A percentile compares a stretch with the other conserved stretches of the same genome.
Evolutionary conservation across 2,797 vertebrate species (phyloP).

Genomic region (Chaetodon trifasciatus): DNA sequence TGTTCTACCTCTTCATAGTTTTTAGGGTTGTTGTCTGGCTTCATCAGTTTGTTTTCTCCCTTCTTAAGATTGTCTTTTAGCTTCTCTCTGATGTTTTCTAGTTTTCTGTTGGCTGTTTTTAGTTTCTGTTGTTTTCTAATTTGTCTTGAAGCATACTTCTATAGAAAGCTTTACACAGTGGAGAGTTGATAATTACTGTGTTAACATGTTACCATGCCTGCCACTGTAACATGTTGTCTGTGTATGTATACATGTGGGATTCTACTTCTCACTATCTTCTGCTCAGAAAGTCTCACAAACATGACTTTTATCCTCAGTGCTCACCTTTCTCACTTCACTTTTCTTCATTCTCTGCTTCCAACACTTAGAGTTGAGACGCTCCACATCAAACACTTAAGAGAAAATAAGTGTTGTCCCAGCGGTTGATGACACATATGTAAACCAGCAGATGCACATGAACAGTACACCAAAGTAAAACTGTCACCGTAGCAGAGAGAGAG

Average conservation of each 20-base stretch:
- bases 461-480: neutral
- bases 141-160: neutral
- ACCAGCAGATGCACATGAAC: slow-evolving; percentile 22
- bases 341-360: neutral
- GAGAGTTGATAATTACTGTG: neutral
- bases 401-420: neutral
- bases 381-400: neutral
- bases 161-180: neutral
- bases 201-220: neutral
- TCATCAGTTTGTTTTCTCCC: neutral
- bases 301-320: neutral
- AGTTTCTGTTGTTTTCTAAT: neutral
- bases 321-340: neutral
- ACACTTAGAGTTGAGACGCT: neutral
- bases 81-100: neutral
- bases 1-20: neutral
- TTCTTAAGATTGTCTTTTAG: neutral
- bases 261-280: neutral
- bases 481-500: slow-evolving; percentile 5
- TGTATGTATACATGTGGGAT: neutral
- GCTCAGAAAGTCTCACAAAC: slow-evolving; percentile 5
- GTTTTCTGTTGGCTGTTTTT: neutral
- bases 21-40: neutral
- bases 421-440: neutral
- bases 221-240: neutral